Base-by-base conservation (phyloP, 2,113 vertebrate genomes). In the Siniperca knerii region DNA sequence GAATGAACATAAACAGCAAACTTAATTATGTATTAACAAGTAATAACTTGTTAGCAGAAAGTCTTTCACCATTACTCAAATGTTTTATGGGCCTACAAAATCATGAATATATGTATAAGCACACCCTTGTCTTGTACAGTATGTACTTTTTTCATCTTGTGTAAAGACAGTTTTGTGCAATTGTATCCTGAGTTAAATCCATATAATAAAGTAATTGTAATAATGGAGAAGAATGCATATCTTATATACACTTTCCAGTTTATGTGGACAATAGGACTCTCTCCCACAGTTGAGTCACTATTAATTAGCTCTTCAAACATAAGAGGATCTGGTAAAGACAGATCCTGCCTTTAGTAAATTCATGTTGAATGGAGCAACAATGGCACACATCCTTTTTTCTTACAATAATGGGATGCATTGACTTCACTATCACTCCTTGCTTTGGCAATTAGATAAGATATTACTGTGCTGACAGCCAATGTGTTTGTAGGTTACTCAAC, bases 381-480 rank as follows among this genome's bases (percentile, higher is more conserved):
- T 70, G 50, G 76, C 58, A 72, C 60, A 65, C 33, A 64, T 79
- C 35, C 57, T 84, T 74, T 54, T 76, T 40, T 75, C 46, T 61
- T 23, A 66, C 37, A 55, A 11, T 67, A 81, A 75, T 76, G 42
- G 18, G 64, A 74, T 54, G 57, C 52, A 64, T 62, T 90, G 82
- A 79, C 80, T 64, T 55, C n/a, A n/a, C 44, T 79, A 20, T 18
- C 54, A 71, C 50, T 86, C 75, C 64, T 87, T 64, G 62, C 29
- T 84, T 87, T 86, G 89, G 89, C 85, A 88, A 83, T 18, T 68
- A 57, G 54, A 78, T 71, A 12, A 84, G 75, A 89, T 64, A 54
- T 71, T 60, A 68, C 4, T 62, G 64, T 75, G 52, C 20, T 69
- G 7, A 64, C 42, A 60, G 72, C 64, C 65, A 80, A 7, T 10